phyloP scores from a whole-genome alignment of 2,888 invertebrate genomes.

The Ormyrus labotus region DNA sequence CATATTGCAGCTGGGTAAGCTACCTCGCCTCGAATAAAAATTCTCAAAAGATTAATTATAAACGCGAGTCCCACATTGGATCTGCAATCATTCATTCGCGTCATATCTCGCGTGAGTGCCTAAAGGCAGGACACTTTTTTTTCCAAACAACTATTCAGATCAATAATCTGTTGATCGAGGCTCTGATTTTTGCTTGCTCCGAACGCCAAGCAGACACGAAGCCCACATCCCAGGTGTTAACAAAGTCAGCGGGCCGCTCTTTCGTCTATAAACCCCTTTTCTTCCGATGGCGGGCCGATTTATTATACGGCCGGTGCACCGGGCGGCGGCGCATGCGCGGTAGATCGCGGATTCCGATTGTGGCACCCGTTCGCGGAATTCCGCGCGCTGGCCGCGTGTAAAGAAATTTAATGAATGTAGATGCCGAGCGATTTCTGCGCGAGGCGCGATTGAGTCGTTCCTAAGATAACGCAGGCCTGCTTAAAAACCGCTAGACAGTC shows the following conservation, averaged over 20 bases:
- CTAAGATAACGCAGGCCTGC: conserved; percentile 22
- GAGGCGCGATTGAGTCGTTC: conserved; percentile 45
- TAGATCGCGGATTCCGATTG: conserved; percentile 55
- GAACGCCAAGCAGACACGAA: background rate
- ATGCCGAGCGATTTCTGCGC: conserved; percentile 50
- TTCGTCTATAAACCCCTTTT: no score
- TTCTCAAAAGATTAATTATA: no score
- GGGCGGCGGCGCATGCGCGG: background rate
- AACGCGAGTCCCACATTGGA: no score
- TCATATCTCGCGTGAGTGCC: no score
- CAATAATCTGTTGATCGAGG: no score
- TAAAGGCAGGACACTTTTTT: no score
- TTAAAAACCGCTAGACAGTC: conserved; percentile 25
- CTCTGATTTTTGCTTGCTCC: background rate
- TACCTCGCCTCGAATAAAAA: no score
- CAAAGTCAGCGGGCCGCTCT: no score
- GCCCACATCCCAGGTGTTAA: no score
- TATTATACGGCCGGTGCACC: conserved; percentile 13
- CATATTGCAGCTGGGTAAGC: no score
- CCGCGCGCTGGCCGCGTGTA: conserved; percentile 43
- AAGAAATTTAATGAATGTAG: conserved; percentile 54
- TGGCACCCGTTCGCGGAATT: conserved; percentile 54
- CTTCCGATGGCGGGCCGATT: conserved; percentile 11
- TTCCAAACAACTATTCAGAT: no score
- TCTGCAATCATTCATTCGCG: no score